Conservation (phyloP, 2,113 vertebrate species). For the Glareola pratincola region DNA sequence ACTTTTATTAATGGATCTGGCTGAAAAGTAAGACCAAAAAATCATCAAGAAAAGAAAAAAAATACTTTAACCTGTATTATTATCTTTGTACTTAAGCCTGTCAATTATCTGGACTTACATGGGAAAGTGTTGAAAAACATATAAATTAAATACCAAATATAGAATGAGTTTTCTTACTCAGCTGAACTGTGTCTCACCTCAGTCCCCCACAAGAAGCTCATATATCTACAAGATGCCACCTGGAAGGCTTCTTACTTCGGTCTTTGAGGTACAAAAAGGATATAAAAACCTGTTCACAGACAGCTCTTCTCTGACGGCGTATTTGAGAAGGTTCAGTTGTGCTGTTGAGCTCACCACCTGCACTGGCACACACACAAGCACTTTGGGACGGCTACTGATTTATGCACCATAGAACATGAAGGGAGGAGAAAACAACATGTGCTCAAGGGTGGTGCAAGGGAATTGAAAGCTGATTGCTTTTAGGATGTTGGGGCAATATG, state of each 20-base stretch:
- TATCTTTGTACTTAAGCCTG: not conserved
- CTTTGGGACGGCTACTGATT: not conserved
- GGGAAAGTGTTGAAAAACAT: not conserved
- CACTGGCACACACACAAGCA: not conserved
- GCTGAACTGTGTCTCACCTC: not conserved
- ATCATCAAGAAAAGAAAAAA: not conserved
- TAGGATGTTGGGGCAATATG: not conserved
- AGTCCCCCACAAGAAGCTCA: not conserved
- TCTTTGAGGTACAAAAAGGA: not conserved
- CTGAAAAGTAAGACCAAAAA: not conserved
- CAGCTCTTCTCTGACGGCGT: not conserved
- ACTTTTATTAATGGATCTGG: not conserved
- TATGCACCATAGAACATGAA: not conserved
- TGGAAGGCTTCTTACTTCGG: not conserved
- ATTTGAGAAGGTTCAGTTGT: not conserved
- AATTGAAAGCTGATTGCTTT: not conserved
- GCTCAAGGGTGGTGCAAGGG: not conserved
- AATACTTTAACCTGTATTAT: fast-evolving
- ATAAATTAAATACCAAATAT: not conserved
- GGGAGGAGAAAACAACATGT: not conserved
- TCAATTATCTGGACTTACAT: not conserved
- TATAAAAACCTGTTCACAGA: not conserved
- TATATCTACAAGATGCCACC: not conserved
- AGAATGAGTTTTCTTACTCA: not conserved
- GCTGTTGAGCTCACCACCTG: not conserved